These are phyloP conservation scores for Turnix velox DNA, from an alignment of 2,113 vertebrate species.

Conservation along the genomic window DNA sequence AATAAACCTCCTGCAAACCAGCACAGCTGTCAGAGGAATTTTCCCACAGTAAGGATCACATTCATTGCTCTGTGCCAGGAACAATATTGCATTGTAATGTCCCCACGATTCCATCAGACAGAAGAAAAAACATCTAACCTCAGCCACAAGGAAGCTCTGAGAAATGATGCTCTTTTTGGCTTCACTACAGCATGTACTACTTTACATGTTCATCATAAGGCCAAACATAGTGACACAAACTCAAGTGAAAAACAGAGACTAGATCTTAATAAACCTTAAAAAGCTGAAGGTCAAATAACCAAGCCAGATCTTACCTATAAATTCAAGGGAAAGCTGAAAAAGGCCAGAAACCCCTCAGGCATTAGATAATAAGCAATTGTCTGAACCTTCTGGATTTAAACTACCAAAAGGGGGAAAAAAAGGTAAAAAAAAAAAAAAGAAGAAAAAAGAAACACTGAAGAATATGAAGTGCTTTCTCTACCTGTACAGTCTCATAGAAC, in stretches of 20 bases:
- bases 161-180: not conserved
- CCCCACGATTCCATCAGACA: not conserved
- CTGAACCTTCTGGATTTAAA: not conserved
- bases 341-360: not conserved
- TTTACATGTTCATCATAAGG: fast-evolving
- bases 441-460: not conserved
- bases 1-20: not conserved
- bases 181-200: not conserved
- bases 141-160: not conserved
- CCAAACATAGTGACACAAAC: not conserved
- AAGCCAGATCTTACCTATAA: not conserved
- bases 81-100: not conserved
- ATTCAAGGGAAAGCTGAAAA: not conserved
- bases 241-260: not conserved
- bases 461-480: not conserved
- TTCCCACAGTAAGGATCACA: slow-evolving; percentile 29
- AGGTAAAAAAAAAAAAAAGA: not conserved
- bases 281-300: not conserved
- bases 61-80: not conserved
- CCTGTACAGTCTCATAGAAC: not conserved
- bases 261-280: not conserved
- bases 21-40: not conserved
- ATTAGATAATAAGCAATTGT: not conserved
- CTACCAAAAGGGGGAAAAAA: not conserved
- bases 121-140: not conserved